Evolutionary conservation across 35 echinoderm and acorn worm species (phyloP).

Genomic region (Lytechinus pictus): DNA sequence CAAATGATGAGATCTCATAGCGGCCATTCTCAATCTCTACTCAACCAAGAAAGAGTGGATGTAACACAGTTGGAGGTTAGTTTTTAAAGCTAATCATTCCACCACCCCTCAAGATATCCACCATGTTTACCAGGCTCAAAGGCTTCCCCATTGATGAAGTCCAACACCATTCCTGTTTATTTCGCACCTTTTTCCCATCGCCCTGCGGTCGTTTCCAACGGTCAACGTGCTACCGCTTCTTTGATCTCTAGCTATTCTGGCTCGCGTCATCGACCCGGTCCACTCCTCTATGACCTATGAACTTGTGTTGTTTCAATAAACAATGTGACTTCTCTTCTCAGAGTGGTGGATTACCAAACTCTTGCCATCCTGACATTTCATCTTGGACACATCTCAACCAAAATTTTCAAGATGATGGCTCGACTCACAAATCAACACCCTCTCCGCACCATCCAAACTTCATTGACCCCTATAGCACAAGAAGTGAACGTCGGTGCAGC

Average conservation of each 20-base stretch:
- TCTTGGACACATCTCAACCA: background rate
- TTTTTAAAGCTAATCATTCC: conserved; percentile 20
- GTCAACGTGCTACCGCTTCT: background rate
- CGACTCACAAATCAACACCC: background rate
- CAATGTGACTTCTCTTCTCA: background rate
- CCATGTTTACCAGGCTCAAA: conserved; percentile 1
- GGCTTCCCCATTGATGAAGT: background rate
- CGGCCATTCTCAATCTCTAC: conserved; percentile 6
- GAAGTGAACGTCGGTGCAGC: background rate
- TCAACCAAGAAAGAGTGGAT: background rate
- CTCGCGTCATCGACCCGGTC: background rate
- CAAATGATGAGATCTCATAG: conserved; percentile 16
- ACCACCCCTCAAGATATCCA: background rate
- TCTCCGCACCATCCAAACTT: background rate
- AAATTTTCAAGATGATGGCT: background rate
- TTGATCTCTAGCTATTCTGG: background rate
- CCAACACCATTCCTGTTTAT: background rate
- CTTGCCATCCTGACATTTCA: background rate
- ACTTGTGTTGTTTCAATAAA: conserved; percentile 55
- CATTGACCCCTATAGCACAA: background rate
- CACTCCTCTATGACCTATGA: background rate
- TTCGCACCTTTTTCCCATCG: background rate
- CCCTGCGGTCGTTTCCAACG: background rate
- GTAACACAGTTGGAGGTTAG: conserved; percentile 1
- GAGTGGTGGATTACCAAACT: conserved; percentile 31